Conservation (phyloP, 23 tunicate genomes). For the Styela clava region DNA sequence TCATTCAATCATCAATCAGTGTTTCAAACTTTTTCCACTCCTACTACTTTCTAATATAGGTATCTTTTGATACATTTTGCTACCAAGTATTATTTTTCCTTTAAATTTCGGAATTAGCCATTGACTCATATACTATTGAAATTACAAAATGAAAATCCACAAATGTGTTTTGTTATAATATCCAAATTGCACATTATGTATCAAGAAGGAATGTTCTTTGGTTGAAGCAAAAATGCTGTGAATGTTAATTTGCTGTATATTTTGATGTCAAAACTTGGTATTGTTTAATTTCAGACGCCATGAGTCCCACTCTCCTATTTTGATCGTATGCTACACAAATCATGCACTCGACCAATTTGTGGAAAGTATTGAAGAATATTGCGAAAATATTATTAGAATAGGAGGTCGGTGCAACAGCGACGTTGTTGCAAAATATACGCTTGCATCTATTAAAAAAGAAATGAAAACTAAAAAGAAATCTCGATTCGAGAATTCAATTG, state of each 20-base stretch:
- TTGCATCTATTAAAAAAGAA: slow-evolving; percentile 22
- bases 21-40: not conserved
- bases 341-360: slow-evolving; percentile 35
- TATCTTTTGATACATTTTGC: not conserved
- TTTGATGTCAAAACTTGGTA: not conserved
- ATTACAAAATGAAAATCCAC: no score
- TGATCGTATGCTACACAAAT: slow-evolving; percentile 31
- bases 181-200: no score
- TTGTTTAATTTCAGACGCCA: not conserved
- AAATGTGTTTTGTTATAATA: no score
- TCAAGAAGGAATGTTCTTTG: no score
- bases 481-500: not conserved
- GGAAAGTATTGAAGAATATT: slow-evolving; percentile 4
- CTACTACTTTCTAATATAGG: not conserved
- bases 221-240: not conserved
- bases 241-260: not conserved
- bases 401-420: slow-evolving; percentile 23
- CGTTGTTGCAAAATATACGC: slow-evolving; percentile 1
- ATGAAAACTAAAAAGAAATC: not conserved
- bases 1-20: not conserved
- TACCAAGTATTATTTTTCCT: no score
- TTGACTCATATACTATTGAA: no score
- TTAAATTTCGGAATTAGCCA: no score
- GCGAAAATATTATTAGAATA: slow-evolving; percentile 20
- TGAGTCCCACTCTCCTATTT: not conserved